Conservation (phyloP, 2,113 vertebrate species). For the Phocoena sinus region DNA sequence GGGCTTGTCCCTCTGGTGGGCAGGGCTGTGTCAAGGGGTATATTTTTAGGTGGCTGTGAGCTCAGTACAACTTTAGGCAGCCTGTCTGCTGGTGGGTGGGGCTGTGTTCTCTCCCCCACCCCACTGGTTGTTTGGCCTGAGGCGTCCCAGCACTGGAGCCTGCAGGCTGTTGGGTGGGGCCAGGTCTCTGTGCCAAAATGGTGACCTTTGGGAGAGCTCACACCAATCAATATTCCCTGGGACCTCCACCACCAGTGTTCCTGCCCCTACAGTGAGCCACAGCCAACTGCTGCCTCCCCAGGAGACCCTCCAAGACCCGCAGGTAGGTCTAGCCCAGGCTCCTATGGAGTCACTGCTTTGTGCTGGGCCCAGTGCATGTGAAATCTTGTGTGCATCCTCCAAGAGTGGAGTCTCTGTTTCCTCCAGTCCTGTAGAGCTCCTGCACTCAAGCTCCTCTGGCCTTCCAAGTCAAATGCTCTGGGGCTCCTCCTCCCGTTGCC, state of each 20-base stretch:
- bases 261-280: not conserved
- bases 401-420: not conserved
- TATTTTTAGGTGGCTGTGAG: not conserved
- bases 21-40: not conserved
- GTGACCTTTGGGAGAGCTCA: not conserved
- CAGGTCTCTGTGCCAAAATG: not conserved
- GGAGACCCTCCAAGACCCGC: not conserved
- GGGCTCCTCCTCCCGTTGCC: not conserved
- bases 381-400: not conserved
- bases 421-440: not conserved
- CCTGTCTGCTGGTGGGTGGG: not conserved
- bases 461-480: not conserved
- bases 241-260: not conserved
- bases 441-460: not conserved
- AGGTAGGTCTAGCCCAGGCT: not conserved
- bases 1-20: not conserved
- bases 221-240: not conserved
- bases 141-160: not conserved
- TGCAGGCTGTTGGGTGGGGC: not conserved
- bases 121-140: not conserved
- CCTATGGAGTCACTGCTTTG: not conserved
- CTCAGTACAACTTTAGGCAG: not conserved
- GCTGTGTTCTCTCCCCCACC: not conserved
- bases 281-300: not conserved
- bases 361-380: not conserved